Evolutionary conservation across 2,888 invertebrate genomes (phyloP).

Genomic region (Flexamia atlantica): DNA sequence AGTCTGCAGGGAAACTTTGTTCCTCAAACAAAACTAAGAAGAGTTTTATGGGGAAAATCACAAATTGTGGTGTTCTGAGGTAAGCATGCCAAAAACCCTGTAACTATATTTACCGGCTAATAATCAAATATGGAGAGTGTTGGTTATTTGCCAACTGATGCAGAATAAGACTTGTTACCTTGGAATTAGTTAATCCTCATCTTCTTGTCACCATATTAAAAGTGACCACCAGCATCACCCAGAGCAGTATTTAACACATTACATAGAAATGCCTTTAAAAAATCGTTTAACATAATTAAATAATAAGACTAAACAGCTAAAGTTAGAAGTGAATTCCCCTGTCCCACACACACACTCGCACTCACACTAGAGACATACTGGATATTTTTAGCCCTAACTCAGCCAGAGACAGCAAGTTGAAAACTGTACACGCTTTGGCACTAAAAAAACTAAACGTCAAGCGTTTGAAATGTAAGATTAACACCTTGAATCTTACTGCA

Average conservation of each 20-base stretch:
- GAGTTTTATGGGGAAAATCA: too few species aligned
- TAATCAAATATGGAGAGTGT: neutral
- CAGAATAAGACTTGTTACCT: conserved; percentile 33
- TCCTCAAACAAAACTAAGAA: too few species aligned
- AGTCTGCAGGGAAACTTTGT: neutral
- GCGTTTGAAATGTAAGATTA: neutral
- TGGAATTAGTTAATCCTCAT: conserved; percentile 59
- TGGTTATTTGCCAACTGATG: conserved; percentile 35
- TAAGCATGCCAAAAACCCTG: neutral
- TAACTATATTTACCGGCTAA: conserved; percentile 12
- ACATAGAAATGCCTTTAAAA: neutral
- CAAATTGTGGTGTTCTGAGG: too few species aligned
- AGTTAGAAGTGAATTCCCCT: conserved; percentile 58
- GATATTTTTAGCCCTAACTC: conserved; percentile 63
- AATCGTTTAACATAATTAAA: conserved; percentile 22
- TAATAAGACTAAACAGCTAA: conserved; percentile 12
- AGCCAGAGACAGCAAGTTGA: conserved; percentile 63
- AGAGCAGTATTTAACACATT: neutral
- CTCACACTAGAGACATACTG: conserved; percentile 60
- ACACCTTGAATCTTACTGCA: conserved; percentile 17
- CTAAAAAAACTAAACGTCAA: conserved; percentile 41
- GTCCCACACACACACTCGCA: conserved; percentile 58
- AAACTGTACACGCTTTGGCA: conserved; percentile 55
- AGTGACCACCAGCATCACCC: neutral
- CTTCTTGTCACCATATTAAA: neutral